phyloP scores from a whole-genome alignment of 2,113 vertebrate genomes.

The Gopherus flavomarginatus region DNA sequence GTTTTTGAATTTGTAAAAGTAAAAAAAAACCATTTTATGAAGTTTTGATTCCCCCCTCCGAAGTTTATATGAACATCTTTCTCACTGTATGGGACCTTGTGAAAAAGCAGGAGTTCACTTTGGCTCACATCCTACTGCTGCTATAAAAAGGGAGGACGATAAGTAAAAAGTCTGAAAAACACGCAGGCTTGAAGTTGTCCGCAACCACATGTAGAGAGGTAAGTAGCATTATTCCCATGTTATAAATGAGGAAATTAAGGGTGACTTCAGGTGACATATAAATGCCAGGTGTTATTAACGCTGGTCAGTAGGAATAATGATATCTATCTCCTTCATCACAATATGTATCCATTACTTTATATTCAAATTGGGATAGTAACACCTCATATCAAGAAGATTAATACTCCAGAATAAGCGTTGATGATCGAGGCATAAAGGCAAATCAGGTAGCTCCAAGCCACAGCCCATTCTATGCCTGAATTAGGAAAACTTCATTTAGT shows the following conservation, averaged over 20 bases:
- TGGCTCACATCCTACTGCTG: not conserved
- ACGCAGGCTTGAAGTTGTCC: not conserved
- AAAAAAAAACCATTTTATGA: not conserved
- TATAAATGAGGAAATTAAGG: not conserved
- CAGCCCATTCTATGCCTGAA: not conserved
- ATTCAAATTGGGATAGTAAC: not conserved
- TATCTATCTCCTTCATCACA: not conserved
- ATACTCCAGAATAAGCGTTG: not conserved
- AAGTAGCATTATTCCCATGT: not conserved
- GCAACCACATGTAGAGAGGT: not conserved
- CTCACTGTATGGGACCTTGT: not conserved
- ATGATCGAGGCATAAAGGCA: not conserved
- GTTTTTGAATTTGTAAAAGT: not conserved
- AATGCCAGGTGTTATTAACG: not conserved
- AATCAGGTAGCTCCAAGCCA: not conserved
- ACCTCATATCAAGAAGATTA: not conserved
- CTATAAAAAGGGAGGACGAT: not conserved
- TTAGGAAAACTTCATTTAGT: not conserved
- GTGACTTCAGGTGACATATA: not conserved
- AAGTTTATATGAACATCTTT: not conserved
- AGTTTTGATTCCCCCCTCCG: rapidly evolving
- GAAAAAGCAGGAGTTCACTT: not conserved
- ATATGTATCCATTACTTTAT: not conserved
- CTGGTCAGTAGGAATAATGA: not conserved
- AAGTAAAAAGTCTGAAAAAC: not conserved